Conservation (phyloP, 2,888 invertebrate genomes). For the Trachelus troglodyta region DNA sequence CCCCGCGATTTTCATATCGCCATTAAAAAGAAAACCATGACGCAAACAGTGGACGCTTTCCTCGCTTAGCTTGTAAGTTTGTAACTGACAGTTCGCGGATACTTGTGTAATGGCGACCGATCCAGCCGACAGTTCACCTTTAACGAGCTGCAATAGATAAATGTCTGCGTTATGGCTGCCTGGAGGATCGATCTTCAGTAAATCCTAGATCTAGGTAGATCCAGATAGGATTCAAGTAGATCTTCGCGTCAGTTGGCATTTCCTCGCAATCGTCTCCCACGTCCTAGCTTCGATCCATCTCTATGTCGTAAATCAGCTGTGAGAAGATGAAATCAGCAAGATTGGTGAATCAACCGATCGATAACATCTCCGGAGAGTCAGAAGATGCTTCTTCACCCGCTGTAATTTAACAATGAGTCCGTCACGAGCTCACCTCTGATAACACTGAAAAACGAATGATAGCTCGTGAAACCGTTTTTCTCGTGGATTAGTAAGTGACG, state of each 20-base stretch:
- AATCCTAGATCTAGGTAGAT: background rate
- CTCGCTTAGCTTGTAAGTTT: background rate
- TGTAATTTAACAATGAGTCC: background rate
- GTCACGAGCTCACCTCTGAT: background rate
- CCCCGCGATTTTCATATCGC: background rate
- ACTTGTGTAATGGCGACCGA: background rate
- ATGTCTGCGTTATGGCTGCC: background rate
- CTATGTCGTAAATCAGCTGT: background rate
- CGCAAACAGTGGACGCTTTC: background rate
- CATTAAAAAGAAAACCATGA: background rate
- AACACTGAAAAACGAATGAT: background rate
- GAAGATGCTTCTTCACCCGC: background rate
- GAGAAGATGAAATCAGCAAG: background rate
- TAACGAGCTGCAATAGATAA: background rate
- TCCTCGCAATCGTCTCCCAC: background rate
- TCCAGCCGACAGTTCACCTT: background rate
- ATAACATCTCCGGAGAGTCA: background rate
- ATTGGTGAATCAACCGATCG: background rate
- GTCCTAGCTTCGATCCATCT: background rate
- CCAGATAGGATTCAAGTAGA: background rate
- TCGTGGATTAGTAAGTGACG: too few species aligned
- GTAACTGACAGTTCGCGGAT: background rate
- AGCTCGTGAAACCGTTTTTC: background rate
- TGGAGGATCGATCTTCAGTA: background rate
- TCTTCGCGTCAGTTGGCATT: background rate